Base-by-base conservation (phyloP, 2,797 vertebrate species). In the Neosilurus hyrtlii region DNA sequence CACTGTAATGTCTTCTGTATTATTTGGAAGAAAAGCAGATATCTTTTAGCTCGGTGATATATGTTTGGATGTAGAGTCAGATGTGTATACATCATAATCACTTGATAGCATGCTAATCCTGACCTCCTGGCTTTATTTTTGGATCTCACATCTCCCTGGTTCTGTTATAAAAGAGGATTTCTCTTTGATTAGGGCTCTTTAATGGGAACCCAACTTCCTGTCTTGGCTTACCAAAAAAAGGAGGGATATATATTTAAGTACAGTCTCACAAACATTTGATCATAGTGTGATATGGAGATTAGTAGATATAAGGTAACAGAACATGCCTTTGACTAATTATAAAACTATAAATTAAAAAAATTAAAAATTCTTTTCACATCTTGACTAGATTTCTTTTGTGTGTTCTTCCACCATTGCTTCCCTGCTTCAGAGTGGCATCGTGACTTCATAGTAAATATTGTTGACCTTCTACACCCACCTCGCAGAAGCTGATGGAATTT, bases 141-240 rank as follows among this genome's bases (percentile, higher is more conserved):
- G 85, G 82, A 51, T 87, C 79, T 84, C 74, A 83, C 73, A 75
- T 54, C 59, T 82, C 73, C 79, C 73, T 74, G 20, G 78, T 86
- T 71, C 71, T 85, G 78, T 86, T 71, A 72, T 85, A 88, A 89
- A 89, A 89, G 71, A 81, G 86, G 88, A 91, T 92, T 90, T 89
- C 62, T 85, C 91, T 93, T 88, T 94, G 93, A 94, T 93, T 92
- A 91, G 74, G 85, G 79, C 82, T 56, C 43, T 82, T 89, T 93
- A 94, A 93, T 92, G 87, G 88, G 89, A 92, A 90, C 90, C 91
- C 90, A 79, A 89, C 90, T 92, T 94, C 91, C 93, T 91, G 89
- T 91, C 86, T 79, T 88, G 91, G 88, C 93, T 94, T 91, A 91
- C 89, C 90, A 88, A 74, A 86, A 86, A 86, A 90, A 91, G 91